These are phyloP conservation scores for Protonibea diacanthus DNA, from an alignment of 2,797 vertebrate species.

Conservation along the genomic window DNA sequence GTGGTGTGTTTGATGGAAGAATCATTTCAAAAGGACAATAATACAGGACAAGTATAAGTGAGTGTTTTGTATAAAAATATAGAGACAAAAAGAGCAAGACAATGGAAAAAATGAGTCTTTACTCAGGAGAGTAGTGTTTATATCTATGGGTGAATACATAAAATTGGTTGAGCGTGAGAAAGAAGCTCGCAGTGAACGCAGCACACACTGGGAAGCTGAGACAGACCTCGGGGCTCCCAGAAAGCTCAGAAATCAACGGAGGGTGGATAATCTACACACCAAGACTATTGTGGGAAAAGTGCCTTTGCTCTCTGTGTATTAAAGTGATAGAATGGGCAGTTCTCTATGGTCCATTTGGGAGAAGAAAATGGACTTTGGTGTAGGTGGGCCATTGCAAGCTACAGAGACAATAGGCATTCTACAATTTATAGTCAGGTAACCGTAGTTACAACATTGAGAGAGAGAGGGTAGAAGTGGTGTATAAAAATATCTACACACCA, in stretches of 20 bases:
- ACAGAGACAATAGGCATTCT: conserved; percentile 36
- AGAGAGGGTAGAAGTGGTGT: not conserved
- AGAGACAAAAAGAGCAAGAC: conserved; percentile 46
- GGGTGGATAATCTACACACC: conserved; percentile 81
- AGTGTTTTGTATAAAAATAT: conserved; percentile 31
- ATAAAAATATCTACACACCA: conserved; percentile 77
- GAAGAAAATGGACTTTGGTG: conserved; percentile 50
- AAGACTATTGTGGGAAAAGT: conserved; percentile 79
- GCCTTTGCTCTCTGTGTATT: conserved; percentile 66
- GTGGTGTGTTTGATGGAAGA: conserved; percentile 79
- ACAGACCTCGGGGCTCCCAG: conserved; percentile 60
- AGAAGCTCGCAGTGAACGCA: conserved; percentile 60
- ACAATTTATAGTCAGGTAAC: conserved; percentile 18
- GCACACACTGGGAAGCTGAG: conserved; percentile 72
- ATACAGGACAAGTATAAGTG: not conserved
- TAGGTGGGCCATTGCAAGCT: conserved; percentile 36
- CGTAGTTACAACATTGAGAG: conserved; percentile 23
- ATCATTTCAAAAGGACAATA: conserved; percentile 1
- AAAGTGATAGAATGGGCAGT: conserved; percentile 69
- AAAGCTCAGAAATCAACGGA: conserved; percentile 78
- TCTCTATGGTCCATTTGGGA: conserved; percentile 70
- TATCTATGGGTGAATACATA: conserved; percentile 76
- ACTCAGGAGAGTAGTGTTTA: conserved; percentile 69
- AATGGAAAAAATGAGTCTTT: conserved; percentile 49
- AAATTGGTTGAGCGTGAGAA: conserved; percentile 80